Conservation (phyloP, 2,888 invertebrate genomes). For the Reticulitermes lucifugus region DNA sequence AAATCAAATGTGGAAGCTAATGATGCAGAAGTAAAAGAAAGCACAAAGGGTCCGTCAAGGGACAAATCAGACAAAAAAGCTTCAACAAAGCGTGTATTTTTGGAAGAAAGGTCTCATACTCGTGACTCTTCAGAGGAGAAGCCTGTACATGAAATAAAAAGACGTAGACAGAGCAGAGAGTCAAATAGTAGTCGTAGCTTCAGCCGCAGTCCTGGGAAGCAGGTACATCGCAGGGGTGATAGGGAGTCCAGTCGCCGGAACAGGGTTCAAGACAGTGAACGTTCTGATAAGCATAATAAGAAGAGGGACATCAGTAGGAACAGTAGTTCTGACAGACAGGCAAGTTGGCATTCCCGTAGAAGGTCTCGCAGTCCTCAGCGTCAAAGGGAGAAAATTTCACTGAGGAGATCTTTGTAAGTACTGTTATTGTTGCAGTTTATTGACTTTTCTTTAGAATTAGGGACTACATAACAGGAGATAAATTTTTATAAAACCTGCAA, state of each 20-base stretch:
- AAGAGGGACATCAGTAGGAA: neutral
- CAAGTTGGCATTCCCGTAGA: neutral
- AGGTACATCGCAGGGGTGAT: slow-evolving; percentile 9
- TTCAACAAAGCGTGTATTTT: neutral
- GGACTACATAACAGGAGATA: too few relatives aligned
- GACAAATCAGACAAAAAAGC: neutral
- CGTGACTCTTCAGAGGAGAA: slow-evolving; percentile 11
- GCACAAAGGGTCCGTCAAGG: neutral
- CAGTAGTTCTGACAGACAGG: slow-evolving; percentile 7
- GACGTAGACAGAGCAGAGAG: slow-evolving; percentile 23
- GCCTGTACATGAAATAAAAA: neutral
- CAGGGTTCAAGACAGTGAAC: neutral
- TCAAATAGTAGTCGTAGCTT: slow-evolving; percentile 12
- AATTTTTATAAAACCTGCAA: too few relatives aligned
- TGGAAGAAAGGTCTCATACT: slow-evolving; percentile 1
- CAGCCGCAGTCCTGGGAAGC: slow-evolving; percentile 15
- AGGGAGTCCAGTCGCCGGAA: slow-evolving; percentile 1
- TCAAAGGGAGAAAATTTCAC: slow-evolving; percentile 59
- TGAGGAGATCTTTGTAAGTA: slow-evolving; percentile 63
- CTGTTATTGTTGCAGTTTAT: slow-evolving; percentile 5
- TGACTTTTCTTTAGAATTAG: too few relatives aligned
- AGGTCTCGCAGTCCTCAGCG: slow-evolving; percentile 28
- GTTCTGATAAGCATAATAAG: neutral
- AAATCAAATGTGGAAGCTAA: neutral
- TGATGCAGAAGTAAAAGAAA: neutral